These are phyloP conservation scores for Ceyx melanurus DNA, from an alignment of 2,113 vertebrate species.

Conservation along the genomic window DNA sequence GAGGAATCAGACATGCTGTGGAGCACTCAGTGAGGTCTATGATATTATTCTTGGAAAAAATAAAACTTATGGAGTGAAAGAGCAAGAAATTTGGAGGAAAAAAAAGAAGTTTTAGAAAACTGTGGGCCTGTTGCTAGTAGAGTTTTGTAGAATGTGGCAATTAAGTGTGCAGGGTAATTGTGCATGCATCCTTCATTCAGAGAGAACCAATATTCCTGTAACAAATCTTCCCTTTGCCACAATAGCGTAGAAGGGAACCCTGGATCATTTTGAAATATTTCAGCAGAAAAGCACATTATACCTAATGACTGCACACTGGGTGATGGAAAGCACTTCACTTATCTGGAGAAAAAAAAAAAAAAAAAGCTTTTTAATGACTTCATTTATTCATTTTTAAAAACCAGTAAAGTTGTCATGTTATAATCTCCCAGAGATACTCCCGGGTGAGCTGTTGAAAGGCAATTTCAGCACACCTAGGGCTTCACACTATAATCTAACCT, in stretches of 20 bases:
- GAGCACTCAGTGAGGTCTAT: not conserved
- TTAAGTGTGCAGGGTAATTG: not conserved
- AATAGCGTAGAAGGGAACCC: conserved; percentile 10
- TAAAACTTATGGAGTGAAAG: not conserved
- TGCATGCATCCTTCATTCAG: conserved; percentile 14
- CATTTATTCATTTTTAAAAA: conserved; percentile 66
- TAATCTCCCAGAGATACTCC: conserved; percentile 62
- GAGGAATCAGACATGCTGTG: not conserved
- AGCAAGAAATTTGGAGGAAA: not conserved
- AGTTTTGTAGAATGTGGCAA: conserved; percentile 9
- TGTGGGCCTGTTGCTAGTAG: not conserved
- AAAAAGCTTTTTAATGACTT: conserved; percentile 72
- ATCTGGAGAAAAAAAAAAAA: conserved; percentile 65
- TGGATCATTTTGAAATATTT: conserved; percentile 69
- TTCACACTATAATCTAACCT: conserved; percentile 51
- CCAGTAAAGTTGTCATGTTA: conserved; percentile 58
- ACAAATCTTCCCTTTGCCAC: conserved; percentile 58
- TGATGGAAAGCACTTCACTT: conserved; percentile 67
- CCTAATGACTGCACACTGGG: conserved; percentile 48
- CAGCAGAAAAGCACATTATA: conserved; percentile 59
- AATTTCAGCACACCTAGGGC: conserved; percentile 62
- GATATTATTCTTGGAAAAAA: not conserved
- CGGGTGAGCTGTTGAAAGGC: conserved; percentile 43
- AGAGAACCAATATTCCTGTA: conserved; percentile 30
- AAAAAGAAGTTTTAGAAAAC: not conserved